phyloP scores from a whole-genome alignment of 2,888 invertebrate species.

The Napeogenes inachia region DNA sequence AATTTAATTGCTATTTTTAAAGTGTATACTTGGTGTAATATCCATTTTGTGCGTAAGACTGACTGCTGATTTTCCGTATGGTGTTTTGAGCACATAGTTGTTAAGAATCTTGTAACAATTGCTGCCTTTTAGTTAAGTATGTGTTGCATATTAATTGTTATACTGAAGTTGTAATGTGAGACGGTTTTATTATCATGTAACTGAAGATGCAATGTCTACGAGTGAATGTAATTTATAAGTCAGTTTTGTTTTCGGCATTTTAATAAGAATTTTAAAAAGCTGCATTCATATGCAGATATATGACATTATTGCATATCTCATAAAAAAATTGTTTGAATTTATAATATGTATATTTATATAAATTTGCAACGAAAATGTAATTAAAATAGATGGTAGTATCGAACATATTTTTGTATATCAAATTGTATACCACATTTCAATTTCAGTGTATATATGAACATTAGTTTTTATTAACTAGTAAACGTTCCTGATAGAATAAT shows the following conservation, averaged over 20 bases:
- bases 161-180: constrained; percentile 25
- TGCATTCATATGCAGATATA: too few species aligned
- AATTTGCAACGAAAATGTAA: too few species aligned
- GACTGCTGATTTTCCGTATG: constrained; percentile 47
- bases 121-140: constrained; percentile 40
- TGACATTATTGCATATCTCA: too few species aligned
- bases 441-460: constrained; percentile 35
- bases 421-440: constrained; percentile 6
- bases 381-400: too few species aligned
- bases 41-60: constrained; percentile 42
- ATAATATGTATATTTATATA: too few species aligned
- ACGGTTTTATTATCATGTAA: too few species aligned
- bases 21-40: constrained; percentile 13
- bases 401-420: too few species aligned
- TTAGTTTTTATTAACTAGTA: constrained; percentile 50
- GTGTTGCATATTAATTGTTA: constrained; percentile 51
- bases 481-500: constrained; percentile 52
- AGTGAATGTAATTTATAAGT: too few species aligned
- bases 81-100: constrained; percentile 40
- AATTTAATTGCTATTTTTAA: constrained; percentile 5
- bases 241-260: too few species aligned
- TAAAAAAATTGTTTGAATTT: too few species aligned
- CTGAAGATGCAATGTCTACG: too few species aligned
- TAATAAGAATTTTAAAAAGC: too few species aligned
- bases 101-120: constrained; percentile 34